These are phyloP conservation scores for Otus scops DNA, from an alignment of 2,797 vertebrate species.

Conservation along the genomic window DNA sequence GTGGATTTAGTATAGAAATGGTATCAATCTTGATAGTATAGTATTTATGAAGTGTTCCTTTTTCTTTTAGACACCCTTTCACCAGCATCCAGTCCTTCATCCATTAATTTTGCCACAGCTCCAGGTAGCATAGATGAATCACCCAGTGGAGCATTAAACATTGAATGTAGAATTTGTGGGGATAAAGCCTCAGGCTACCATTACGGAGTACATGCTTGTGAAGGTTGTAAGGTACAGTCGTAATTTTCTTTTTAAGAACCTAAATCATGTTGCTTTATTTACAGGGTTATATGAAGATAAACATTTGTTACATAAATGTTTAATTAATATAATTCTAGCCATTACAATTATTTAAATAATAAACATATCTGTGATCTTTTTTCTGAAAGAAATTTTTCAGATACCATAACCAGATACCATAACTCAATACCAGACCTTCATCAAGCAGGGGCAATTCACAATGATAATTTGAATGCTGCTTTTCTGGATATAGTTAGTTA, in stretches of 20 bases:
- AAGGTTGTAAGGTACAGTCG: slow-evolving; percentile 93
- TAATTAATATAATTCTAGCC: not conserved
- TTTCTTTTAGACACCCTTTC: slow-evolving; percentile 86
- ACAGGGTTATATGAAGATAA: not conserved
- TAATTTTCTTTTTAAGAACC: slow-evolving; percentile 39
- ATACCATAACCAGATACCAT: not conserved
- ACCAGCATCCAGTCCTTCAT: slow-evolving; percentile 93
- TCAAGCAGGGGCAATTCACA: not conserved
- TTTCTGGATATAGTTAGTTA: not conserved
- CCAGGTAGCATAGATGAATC: slow-evolving; percentile 80
- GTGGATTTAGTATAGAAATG: not conserved
- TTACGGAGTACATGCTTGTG: slow-evolving; percentile 95
- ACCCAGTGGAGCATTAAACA: slow-evolving; percentile 81
- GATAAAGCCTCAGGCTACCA: slow-evolving; percentile 97
- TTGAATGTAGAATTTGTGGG: slow-evolving; percentile 95
- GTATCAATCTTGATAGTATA: not conserved
- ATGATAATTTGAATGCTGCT: not conserved
- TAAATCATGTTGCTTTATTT: slow-evolving; percentile 28
- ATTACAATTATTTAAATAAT: not conserved
- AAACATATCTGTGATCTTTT: not conserved
- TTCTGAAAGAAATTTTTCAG: not conserved
- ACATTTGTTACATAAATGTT: not conserved
- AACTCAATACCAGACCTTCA: slow-evolving; percentile 16
- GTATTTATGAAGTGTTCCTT: not conserved
- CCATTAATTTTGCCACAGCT: slow-evolving; percentile 77